phyloP scores from a whole-genome alignment of 2,888 invertebrate genomes.

The Stenolophus ochropezus region DNA sequence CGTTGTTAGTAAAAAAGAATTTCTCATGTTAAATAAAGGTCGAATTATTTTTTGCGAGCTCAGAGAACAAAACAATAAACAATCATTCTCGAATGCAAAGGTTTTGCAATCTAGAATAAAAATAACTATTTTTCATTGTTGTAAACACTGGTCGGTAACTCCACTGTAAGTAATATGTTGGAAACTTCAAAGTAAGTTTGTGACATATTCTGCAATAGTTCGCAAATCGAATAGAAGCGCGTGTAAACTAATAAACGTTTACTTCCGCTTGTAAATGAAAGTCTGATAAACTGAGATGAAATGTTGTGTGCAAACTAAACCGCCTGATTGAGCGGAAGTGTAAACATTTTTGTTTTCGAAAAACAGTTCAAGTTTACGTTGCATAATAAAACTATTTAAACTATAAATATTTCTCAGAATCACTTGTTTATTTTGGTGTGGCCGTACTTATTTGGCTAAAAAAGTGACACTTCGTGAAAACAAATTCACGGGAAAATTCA shows the following conservation, averaged over 20 bases:
- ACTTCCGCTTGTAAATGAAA: neutral
- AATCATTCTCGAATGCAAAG: too few relatives aligned
- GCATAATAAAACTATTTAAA: conserved; percentile 24
- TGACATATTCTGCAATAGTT: neutral
- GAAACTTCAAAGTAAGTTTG: neutral
- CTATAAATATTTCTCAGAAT: conserved; percentile 19
- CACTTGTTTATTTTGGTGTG: neutral
- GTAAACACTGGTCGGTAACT: too few relatives aligned
- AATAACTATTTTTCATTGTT: too few relatives aligned
- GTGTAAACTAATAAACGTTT: neutral
- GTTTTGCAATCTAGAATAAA: too few relatives aligned
- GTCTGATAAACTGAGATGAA: neutral
- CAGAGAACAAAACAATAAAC: too few relatives aligned
- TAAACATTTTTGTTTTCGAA: conserved; percentile 40
- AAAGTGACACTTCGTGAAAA: neutral
- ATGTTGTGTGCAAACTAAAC: conserved; percentile 11
- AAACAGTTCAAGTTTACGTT: conserved; percentile 24
- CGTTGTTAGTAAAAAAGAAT: too few relatives aligned
- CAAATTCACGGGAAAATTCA: neutral
- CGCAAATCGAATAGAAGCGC: neutral
- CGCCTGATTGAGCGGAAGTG: conserved; percentile 21
- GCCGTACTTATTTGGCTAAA: neutral
- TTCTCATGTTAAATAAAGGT: too few relatives aligned
- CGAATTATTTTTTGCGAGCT: too few relatives aligned
- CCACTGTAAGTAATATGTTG: too few relatives aligned